Percentiles rank a stretch among this genome's conserved stretches.
phyloP scores from a whole-genome alignment of 2,113 vertebrate species.

The Patagioenas fasciata region DNA sequence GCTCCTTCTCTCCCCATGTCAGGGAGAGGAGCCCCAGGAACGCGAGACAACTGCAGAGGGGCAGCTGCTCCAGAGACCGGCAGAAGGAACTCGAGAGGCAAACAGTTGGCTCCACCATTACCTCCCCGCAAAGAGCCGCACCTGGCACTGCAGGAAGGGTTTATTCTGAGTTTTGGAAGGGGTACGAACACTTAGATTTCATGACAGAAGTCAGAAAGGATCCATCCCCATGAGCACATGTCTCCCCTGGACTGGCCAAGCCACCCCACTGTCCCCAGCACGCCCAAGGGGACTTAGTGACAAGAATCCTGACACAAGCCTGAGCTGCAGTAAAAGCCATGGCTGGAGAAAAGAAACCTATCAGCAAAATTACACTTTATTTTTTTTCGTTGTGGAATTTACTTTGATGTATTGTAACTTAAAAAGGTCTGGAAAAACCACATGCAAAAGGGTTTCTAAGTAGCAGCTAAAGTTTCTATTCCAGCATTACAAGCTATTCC shows the following conservation, averaged over 20 bases:
- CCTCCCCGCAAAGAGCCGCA: fast-evolving
- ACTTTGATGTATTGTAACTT: constrained; percentile 73
- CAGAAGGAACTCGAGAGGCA: fast-evolving
- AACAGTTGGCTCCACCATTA: neutral
- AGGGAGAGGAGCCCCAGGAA: neutral
- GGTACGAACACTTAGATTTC: neutral
- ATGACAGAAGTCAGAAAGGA: fast-evolving
- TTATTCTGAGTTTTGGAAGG: neutral
- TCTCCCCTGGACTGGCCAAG: neutral
- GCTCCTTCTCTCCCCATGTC: fast-evolving
- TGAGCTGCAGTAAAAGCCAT: constrained; percentile 62
- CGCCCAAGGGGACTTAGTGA: neutral
- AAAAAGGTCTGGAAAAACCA: constrained; percentile 77
- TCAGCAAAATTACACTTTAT: constrained; percentile 80
- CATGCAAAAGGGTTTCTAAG: constrained; percentile 81
- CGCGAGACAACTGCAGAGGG: neutral
- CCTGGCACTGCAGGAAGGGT: neutral
- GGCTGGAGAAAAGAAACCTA: constrained; percentile 68
- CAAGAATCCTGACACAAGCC: neutral
- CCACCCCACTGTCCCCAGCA: neutral
- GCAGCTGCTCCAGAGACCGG: neutral
- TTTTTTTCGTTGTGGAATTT: constrained; percentile 46
- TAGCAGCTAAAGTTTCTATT: constrained; percentile 70
- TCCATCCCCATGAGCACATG: neutral
- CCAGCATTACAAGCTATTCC: constrained; percentile 41